Evolutionary conservation across 1,140 invertebrate species (phyloP).

Genomic region (Solenopsis fugax): DNA sequence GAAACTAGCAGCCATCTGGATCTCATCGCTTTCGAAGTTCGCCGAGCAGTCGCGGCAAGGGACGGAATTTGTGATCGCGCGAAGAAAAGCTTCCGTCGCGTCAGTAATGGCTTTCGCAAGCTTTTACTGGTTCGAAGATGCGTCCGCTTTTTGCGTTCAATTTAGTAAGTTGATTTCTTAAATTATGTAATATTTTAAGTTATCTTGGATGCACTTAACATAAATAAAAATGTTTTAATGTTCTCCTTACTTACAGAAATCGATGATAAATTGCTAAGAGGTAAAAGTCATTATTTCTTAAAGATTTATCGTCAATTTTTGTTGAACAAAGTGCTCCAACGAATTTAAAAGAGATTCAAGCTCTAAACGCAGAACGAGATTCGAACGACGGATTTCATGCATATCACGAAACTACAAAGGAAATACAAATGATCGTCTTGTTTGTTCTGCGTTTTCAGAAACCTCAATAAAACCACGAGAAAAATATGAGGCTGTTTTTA

Average conservation of each 20-base stretch:
- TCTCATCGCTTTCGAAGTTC: conserved; percentile 49
- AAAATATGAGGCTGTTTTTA: conserved; percentile 16
- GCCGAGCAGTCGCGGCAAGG: not conserved
- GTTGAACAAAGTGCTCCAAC: not conserved
- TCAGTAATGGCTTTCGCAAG: conserved; percentile 38
- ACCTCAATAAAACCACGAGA: not conserved
- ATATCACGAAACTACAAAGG: not conserved
- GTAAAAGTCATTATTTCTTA: not conserved
- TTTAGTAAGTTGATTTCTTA: not conserved
- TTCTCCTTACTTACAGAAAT: not conserved
- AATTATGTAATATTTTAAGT: not conserved
- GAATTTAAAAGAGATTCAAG: conserved; percentile 6
- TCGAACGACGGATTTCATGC: not conserved
- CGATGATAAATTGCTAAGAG: too few species aligned
- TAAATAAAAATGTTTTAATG: not conserved
- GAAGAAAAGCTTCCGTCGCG: conserved; percentile 44
- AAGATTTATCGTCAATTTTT: not conserved
- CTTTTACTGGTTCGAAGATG: conserved; percentile 24
- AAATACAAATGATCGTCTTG: conserved; percentile 22
- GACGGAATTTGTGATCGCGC: conserved; percentile 42
- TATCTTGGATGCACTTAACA: not conserved
- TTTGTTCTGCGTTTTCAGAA: not conserved
- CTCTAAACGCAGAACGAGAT: not conserved
- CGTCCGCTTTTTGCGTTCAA: not conserved
- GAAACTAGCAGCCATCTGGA: conserved; percentile 56